Evolutionary conservation across 2,113 vertebrate genomes (phyloP), one percentile per base, ranked within the genome.

Genomic region (Haplotaxodon microlepis): DNA sequence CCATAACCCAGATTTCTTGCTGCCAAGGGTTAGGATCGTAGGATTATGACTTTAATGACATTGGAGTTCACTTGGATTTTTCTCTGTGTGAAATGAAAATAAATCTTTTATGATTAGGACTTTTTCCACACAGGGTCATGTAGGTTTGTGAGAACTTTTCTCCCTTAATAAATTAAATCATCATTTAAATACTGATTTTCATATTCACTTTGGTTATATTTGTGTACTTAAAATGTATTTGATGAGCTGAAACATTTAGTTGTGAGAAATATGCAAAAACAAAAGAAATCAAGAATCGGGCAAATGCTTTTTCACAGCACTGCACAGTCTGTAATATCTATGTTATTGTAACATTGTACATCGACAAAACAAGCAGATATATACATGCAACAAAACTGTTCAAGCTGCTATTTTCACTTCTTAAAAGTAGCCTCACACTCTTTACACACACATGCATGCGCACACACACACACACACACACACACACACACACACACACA

Each of bases 141-240:
- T 17, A 3, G 8, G 29, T 34, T 1, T 31, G 29, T 57, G 8
- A 31, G 29, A 61, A 3, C 14, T 10, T 61, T 61, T 34, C 57
- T 61, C 29, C 57, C 29, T 61, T 61, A 61, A 61, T 34, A 63
- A 63, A 66, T 66, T 19, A n/a, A 66, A 66, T 12, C 6, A 66
- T 66, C 6, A 66, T 66, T 66, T 66, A 66, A 66, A 36, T 34
- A 19, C 29, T 12, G 61, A 38, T 66, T 66, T 66, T 63, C 5
- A 9, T 34, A 63, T 63, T 63, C 27, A 63, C 16, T 34, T 29
- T 31, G 29, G 59, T 63, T 34, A 63, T 61, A 31, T 63, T 4
- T 61, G 59, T 34, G 29, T 7, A 11, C 5, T 34, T 63, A 7
- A 34, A 63, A 63, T 34, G 19, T 17, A 19, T 63, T 63, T 61